Conservation (phyloP, 2,888 invertebrate species). For the Stegana nigrithorax region DNA sequence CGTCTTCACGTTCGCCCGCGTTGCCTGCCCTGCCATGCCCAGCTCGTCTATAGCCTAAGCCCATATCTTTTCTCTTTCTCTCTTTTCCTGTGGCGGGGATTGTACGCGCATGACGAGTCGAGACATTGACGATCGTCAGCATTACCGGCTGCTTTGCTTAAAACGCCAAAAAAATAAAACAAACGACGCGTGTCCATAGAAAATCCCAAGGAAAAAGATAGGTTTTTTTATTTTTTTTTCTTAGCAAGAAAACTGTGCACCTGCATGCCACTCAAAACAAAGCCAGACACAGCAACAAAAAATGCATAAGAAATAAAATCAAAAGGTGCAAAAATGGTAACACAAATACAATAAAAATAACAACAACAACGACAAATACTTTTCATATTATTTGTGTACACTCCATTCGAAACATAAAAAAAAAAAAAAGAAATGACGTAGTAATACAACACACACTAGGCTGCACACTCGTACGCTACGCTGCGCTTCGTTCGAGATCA, state of each 20-base stretch:
- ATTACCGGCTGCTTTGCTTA: conserved; percentile 30
- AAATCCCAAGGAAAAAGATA: conserved; percentile 17
- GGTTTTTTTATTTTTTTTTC: conserved; percentile 27
- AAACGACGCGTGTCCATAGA: conserved; percentile 46
- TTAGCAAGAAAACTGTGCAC: neutral
- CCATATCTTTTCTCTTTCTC: too few species aligned
- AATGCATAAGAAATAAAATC: neutral
- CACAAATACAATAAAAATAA: too few species aligned
- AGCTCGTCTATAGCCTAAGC: too few species aligned
- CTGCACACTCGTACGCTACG: neutral
- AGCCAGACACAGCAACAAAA: neutral
- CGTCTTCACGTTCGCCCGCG: too few species aligned
- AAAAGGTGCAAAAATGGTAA: conserved; percentile 33
- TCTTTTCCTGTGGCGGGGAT: too few species aligned
- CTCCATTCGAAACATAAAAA: too few species aligned
- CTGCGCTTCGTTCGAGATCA: conserved; percentile 20
- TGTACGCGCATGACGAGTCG: neutral
- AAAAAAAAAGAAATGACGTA: conserved; percentile 17
- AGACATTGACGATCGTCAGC: conserved; percentile 17
- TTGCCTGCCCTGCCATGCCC: too few species aligned
- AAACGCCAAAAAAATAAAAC: too few species aligned
- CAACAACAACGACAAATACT: too few species aligned
- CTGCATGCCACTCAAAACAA: neutral
- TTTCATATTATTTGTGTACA: too few species aligned
- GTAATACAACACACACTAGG: conserved; percentile 5